phyloP scores from a whole-genome alignment of 2,888 invertebrate species.

The Drosophila lacicola region DNA sequence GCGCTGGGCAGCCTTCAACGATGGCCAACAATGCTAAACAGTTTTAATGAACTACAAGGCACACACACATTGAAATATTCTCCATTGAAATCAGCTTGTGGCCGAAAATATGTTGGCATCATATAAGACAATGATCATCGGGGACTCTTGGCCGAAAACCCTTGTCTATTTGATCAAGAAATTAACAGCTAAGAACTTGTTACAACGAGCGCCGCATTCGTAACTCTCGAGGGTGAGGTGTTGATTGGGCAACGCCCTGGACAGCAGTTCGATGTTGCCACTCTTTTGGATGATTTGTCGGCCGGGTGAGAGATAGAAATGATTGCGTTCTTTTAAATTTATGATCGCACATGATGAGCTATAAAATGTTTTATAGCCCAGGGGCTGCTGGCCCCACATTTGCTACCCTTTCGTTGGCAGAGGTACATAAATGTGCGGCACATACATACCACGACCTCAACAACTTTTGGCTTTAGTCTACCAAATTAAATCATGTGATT shows the following conservation, averaged over 20 bases:
- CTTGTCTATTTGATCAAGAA: slow-evolving; percentile 62
- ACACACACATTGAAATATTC: slow-evolving; percentile 42
- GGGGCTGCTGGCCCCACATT: slow-evolving; percentile 38
- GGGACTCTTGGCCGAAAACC: slow-evolving; percentile 38
- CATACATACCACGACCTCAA: slow-evolving; percentile 64
- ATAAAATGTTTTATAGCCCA: slow-evolving; percentile 78
- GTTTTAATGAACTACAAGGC: slow-evolving; percentile 70
- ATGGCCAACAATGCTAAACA: slow-evolving; percentile 68
- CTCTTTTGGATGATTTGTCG: background rate
- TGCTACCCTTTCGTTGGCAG: slow-evolving; percentile 46
- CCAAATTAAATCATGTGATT: slow-evolving; percentile 79
- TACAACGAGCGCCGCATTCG: slow-evolving; percentile 44
- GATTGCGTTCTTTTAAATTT: slow-evolving; percentile 73
- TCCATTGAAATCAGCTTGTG: slow-evolving; percentile 14
- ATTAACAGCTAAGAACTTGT: slow-evolving; percentile 74
- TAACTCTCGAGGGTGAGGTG: slow-evolving; percentile 59
- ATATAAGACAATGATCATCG: slow-evolving; percentile 48
- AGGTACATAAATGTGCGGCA: slow-evolving; percentile 3
- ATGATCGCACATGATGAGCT: slow-evolving; percentile 80
- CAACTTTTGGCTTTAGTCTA: slow-evolving; percentile 65
- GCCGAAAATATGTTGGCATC: background rate
- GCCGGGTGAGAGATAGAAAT: slow-evolving; percentile 31
- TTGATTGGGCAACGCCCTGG: slow-evolving; percentile 81
- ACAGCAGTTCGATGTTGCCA: slow-evolving; percentile 39
- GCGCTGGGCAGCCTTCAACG: slow-evolving; percentile 50